Evolutionary conservation across 1,140 invertebrate species (phyloP).

Genomic region (Lucilia sericata): DNA sequence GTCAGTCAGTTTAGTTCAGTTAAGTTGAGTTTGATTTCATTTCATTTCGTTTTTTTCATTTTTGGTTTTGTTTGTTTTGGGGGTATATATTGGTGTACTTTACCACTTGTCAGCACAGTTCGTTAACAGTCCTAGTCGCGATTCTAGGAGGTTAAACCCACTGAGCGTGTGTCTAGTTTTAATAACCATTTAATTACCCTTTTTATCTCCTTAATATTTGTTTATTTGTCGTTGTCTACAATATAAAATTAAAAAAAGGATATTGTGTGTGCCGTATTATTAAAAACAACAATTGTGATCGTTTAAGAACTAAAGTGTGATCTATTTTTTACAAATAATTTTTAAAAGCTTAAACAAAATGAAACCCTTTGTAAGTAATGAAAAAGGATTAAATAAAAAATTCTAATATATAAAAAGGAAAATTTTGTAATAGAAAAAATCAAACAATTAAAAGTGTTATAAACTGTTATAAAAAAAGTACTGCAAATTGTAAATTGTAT

Average conservation of each 20-base stretch:
- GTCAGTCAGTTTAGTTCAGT: slow-evolving; percentile 3
- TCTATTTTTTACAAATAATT: neutral
- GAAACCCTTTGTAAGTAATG: slow-evolving; percentile 65
- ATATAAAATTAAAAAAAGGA: neutral
- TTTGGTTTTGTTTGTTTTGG: slow-evolving; percentile 29
- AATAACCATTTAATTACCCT: neutral
- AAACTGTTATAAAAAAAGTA: neutral
- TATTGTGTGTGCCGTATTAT: slow-evolving; percentile 26
- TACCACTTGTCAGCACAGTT: slow-evolving; percentile 65
- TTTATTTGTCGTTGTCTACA: neutral
- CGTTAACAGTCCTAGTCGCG: slow-evolving; percentile 68
- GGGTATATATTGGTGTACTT: slow-evolving; percentile 64
- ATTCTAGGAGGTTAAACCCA: slow-evolving; percentile 68
- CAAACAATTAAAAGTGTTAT: no score
- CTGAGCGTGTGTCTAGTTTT: slow-evolving; percentile 44
- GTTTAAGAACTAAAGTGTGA: slow-evolving; percentile 36
- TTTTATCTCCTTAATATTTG: neutral
- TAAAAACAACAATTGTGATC: slow-evolving; percentile 44
- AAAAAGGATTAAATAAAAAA: slow-evolving; percentile 1
- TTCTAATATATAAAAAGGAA: no score
- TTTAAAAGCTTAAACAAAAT: slow-evolving; percentile 31
- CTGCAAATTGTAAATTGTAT: neutral
- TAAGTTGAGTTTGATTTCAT: neutral
- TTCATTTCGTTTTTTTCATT: neutral
- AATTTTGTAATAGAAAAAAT: no score